Percentiles rank a stretch among this genome's conserved stretches.
These are phyloP conservation scores for Malthinus flaveolus DNA, from an alignment of 2,888 invertebrate species.

Conservation along the genomic window DNA sequence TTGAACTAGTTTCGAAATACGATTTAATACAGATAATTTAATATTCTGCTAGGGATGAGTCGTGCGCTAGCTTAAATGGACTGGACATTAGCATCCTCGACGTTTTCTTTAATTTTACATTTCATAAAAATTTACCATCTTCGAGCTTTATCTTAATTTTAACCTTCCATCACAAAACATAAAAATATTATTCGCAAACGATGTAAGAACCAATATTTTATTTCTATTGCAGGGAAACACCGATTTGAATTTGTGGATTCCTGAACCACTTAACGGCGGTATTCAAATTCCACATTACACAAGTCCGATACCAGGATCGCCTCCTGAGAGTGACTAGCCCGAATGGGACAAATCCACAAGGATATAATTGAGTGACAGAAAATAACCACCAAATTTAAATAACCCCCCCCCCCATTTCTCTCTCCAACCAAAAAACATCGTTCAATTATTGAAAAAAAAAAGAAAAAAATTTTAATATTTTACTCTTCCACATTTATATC, in stretches of 20 bases:
- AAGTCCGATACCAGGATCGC: constrained; percentile 46
- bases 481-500: constrained; percentile 5
- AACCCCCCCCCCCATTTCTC: background rate
- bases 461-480: constrained; percentile 1
- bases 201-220: no score
- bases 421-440: background rate
- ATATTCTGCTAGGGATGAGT: no score
- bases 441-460: constrained; percentile 5
- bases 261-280: constrained; percentile 49
- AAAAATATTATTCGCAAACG: no score
- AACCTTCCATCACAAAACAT: no score
- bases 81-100: no score
- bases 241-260: constrained; percentile 55
- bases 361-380: constrained; percentile 38
- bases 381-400: background rate
- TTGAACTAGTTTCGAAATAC: no score
- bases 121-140: no score
- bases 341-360: constrained; percentile 53
- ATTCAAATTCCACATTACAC: constrained; percentile 47
- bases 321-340: constrained; percentile 49
- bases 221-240: constrained; percentile 53
- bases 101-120: no score
- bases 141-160: no score
- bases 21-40: no score
- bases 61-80: no score